A percentile compares a stretch with the other conserved stretches of the same genome.
These are phyloP conservation scores for Venturia canescens DNA, from an alignment of 1,140 invertebrate species.

Conservation along the genomic window DNA sequence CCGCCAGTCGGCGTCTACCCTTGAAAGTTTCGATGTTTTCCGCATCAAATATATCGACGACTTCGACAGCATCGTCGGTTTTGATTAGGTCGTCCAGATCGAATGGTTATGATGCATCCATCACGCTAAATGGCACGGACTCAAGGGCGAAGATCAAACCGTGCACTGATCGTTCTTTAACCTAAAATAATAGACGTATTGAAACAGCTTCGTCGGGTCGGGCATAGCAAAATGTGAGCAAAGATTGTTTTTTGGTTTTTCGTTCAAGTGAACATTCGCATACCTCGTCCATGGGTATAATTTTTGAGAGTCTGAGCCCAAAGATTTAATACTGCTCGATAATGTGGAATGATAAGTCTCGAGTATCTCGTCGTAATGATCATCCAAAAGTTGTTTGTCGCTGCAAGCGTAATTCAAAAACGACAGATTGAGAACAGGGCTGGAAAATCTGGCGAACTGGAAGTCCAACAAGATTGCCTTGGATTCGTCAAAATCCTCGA, in stretches of 20 bases:
- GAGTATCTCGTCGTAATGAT: slow-evolving; percentile 78
- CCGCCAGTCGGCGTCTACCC: slow-evolving; percentile 68
- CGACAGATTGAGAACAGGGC: slow-evolving; percentile 79
- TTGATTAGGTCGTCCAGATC: slow-evolving; percentile 78
- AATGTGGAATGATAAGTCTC: too few species aligned
- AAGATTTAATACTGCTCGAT: slow-evolving; percentile 75
- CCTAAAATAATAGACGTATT: too few species aligned
- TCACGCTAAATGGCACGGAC: slow-evolving; percentile 79
- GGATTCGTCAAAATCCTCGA: too few species aligned
- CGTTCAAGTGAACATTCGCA: background rate
- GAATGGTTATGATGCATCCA: slow-evolving; percentile 79
- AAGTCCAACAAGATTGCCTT: too few species aligned
- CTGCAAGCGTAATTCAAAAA: slow-evolving; percentile 83
- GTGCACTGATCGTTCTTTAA: slow-evolving; percentile 80
- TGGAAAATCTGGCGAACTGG: too few species aligned
- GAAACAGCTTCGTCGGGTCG: too few species aligned
- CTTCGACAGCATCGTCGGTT: slow-evolving; percentile 65
- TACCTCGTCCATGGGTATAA: slow-evolving; percentile 79
- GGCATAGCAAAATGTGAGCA: too few species aligned
- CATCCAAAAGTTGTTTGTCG: slow-evolving; percentile 76
- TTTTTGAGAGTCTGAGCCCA: slow-evolving; percentile 80
- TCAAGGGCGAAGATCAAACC: slow-evolving; percentile 81
- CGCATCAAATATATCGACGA: slow-evolving; percentile 66
- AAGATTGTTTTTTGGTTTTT: background rate
- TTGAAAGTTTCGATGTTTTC: slow-evolving; percentile 66